Base-by-base conservation (phyloP, 1,140 invertebrate species). In the Zaprionus vittiger region DNA sequence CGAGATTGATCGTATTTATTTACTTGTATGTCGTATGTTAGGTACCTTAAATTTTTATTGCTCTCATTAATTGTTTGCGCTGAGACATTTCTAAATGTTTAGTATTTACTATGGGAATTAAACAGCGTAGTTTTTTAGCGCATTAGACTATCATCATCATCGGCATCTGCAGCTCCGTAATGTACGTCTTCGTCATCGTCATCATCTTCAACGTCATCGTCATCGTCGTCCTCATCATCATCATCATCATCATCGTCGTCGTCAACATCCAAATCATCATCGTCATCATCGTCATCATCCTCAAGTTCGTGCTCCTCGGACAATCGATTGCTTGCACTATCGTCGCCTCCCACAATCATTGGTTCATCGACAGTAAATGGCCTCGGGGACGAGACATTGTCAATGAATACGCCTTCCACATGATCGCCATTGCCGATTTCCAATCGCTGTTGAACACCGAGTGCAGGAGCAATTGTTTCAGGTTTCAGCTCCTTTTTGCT, bases 391-490 rank as follows among this genome's bases (percentile, higher is more conserved):
- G 44, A 76, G 14, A n/a, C 28, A 2, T 68, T 54, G 24, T 47
- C 56, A 5, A 49, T 54, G 24, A 61, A n/a, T 0, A 68, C 74
- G 6, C 66, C 6, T 4, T 70, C 84, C 7, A 73, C 44, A 28
- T 87, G 84, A 26, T 87, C 83, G 1, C 83, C 83, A 41, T 89
- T 87, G 9, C 83, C 83, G 49, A 81, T 11, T 4, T 87, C 83
- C 17, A 55, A 64, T 7, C 77, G 70, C 17, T 63, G 41, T 3
- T 7, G 6, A n/a, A 15, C 3, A 20, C 47, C 4, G 0, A 26
- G 54, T 28, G 4, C 24, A 7, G 38, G 38, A 11, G n/a, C 47
- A 9, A 26, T 52, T n/a, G 9, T 3, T 11, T 34, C 31, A 11
- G 9, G 9, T 2, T n/a, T 41, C 5, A 15, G 5, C 12, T 41